These are phyloP conservation scores for Calliphora vomitoria DNA, from an alignment of 2,888 invertebrate genomes.

Conservation along the genomic window DNA sequence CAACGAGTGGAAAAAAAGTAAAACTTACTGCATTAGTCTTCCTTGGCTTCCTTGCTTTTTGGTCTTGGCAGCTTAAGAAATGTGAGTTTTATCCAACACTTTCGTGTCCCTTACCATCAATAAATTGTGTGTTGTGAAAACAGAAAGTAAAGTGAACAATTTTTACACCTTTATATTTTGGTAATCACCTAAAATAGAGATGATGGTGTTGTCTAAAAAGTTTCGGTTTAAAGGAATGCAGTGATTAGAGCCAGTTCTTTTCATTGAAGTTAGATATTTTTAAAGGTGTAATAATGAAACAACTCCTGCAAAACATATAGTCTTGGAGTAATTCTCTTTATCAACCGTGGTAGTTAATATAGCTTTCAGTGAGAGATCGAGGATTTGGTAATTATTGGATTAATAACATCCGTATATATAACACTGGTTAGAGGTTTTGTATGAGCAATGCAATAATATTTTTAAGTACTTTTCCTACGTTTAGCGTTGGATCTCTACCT, in stretches of 20 bases:
- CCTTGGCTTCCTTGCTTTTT: background rate
- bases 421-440: too few species aligned
- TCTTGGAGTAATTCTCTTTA: too few species aligned
- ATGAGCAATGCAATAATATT: too few species aligned
- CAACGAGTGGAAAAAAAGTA: background rate
- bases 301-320: too few species aligned
- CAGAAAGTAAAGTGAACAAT: constrained; percentile 53
- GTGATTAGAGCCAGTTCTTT: background rate
- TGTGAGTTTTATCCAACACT: constrained; percentile 53
- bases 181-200: constrained; percentile 53
- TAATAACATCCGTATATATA: too few species aligned
- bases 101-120: constrained; percentile 46
- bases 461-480: too few species aligned
- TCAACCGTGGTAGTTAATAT: too few species aligned
- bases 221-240: constrained; percentile 18
- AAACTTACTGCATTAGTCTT: constrained; percentile 9
- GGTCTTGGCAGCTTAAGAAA: constrained; percentile 44
- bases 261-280: too few species aligned
- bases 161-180: constrained; percentile 65
- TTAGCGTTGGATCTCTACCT: too few species aligned
- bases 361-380: too few species aligned
- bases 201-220: background rate
- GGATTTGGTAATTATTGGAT: too few species aligned
- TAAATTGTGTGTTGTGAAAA: constrained; percentile 45
- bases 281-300: too few species aligned